phyloP scores from a whole-genome alignment of 2,888 invertebrate species.

The Cotesia congregata region DNA sequence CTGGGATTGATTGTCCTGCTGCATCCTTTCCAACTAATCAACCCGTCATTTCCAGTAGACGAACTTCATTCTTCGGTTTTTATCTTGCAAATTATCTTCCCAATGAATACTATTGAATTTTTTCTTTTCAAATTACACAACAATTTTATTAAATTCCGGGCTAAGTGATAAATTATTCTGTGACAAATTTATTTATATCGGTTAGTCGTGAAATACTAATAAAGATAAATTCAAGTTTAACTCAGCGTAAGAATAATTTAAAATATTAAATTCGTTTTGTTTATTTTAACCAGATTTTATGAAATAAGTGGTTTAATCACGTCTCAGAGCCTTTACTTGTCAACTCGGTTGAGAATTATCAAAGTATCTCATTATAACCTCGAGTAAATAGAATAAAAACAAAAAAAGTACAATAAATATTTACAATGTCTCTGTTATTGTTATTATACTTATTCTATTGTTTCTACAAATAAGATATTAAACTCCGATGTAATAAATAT shows the following conservation, averaged over 20 bases:
- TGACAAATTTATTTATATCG: not conserved
- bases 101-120: not conserved
- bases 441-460: not conserved
- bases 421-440: not conserved
- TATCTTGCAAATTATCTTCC: not conserved
- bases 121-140: not conserved
- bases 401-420: not conserved
- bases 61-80: not conserved
- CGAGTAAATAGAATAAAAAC: not conserved
- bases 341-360: not conserved
- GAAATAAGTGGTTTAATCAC: conserved; percentile 1
- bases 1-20: conserved; percentile 27
- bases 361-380: not conserved
- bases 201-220: not conserved
- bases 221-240: not conserved
- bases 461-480: not conserved
- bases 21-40: conserved; percentile 20
- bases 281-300: not conserved
- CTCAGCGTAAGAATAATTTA: not conserved
- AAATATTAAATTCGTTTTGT: not conserved
- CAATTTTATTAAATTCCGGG: not conserved
- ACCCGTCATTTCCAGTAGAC: conserved; percentile 19
- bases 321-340: not conserved
- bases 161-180: not conserved
- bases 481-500: not conserved